Evolutionary conservation across 2,888 invertebrate genomes (phyloP), one percentile per base, ranked within the genome.

Genomic region (Calephelis perditalis): DNA sequence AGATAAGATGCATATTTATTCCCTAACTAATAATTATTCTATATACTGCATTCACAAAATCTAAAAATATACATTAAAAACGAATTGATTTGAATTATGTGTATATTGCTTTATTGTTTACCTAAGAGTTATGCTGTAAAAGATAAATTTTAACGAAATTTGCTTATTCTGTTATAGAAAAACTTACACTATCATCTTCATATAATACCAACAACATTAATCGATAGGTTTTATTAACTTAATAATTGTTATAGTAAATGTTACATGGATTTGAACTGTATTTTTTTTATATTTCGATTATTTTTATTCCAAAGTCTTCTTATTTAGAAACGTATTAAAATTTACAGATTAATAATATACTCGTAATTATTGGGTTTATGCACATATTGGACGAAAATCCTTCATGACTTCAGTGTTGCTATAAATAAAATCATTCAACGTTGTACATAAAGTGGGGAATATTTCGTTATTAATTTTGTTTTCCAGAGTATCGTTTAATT

Each of bases 401-500:
- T 6, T 40, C 40, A 40, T 40, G 40, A 40, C 40, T 5, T 40
- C 26, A 26, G 26, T 46, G 35, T 58, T n/a, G 56, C 37, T 40
- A 37, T 46, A 3, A 47, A 58, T 58, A 58, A 58, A 58, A 58
- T 12, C 46, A 58, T 47, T 35, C 45, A 43, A 56, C 3, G 26
- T 26, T 26, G 26, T 26, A 40, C 8, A 40, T 40, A 7, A 40
- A 40, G 11, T 11, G 11, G 7, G 12, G 6, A 12, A 56, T 56
- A 7, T 61, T 37, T 46, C 47, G 47, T 36, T 15, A 62, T 12
- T 15, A 56, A 12, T 56, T 37, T 26, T 15, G 15, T 46, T 59
- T 56, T 59, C 37, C 15, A 15, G 46, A 55, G 36, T 56, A 56
- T 44, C 49, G 58, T 62, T 65, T 78, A 79, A 79, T 79, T 78